Evolutionary conservation across 92 coral and sea anemone genomes (phyloP).

Genomic region (Porites rus): DNA sequence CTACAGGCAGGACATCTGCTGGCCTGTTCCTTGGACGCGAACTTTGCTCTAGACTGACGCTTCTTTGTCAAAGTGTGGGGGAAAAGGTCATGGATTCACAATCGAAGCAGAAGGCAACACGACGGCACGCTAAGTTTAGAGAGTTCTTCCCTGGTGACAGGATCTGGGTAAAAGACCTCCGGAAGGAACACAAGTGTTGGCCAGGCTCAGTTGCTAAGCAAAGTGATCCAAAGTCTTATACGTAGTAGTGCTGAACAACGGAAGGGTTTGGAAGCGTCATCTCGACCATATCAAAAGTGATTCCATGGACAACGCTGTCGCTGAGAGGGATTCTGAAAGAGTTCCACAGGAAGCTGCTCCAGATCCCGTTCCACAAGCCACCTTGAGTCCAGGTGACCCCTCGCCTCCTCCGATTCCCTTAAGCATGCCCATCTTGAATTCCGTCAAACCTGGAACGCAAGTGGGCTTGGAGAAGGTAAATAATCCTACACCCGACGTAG

Average conservation of each 20-base stretch:
- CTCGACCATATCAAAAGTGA: conserved; percentile 34
- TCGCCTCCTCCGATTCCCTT: neutral
- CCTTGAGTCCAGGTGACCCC: neutral
- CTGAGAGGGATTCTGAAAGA: neutral
- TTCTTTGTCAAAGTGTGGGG: conserved; percentile 24
- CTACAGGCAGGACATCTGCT: conserved; percentile 48
- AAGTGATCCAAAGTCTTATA: conserved; percentile 36
- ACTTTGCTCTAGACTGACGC: conserved; percentile 24
- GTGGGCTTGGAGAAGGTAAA: too few species aligned
- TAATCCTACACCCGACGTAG: too few species aligned
- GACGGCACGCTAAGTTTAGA: conserved; percentile 21
- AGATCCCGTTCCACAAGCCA: neutral
- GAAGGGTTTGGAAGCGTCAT: conserved; percentile 53
- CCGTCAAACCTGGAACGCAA: neutral
- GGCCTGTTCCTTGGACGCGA: conserved; percentile 44
- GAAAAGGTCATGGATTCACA: conserved; percentile 51
- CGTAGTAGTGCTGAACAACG: conserved; percentile 31
- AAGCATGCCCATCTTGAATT: neutral
- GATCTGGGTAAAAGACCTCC: conserved; percentile 17
- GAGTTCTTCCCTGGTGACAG: conserved; percentile 51
- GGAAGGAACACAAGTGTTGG: conserved; percentile 31
- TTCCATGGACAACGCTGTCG: neutral
- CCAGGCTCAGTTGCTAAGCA: conserved; percentile 40
- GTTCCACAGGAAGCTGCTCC: neutral
- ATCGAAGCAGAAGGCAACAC: conserved; percentile 53